Conservation (phyloP, 2,888 invertebrate genomes). For the Drosophila emarginata region DNA sequence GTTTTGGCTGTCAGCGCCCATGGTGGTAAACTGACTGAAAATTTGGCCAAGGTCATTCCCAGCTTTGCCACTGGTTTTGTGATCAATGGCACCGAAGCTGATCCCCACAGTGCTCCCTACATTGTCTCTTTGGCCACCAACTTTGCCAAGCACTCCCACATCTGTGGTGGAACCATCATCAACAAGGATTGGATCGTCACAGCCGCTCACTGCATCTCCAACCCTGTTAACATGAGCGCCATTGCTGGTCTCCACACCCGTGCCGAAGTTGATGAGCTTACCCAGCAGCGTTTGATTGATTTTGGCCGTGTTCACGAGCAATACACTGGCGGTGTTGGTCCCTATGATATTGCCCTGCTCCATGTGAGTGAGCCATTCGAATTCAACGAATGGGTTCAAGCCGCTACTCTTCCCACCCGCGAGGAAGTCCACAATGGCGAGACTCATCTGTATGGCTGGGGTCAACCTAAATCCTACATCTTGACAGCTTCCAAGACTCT, state of each 20-base stretch:
- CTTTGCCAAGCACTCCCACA: conserved; percentile 70
- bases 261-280: conserved; percentile 52
- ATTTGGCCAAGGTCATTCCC: conserved; percentile 60
- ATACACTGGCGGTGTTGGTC: conserved; percentile 81
- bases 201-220: conserved; percentile 79
- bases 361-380: conserved; percentile 69
- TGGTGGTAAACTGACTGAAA: conserved; percentile 58
- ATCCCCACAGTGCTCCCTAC: conserved; percentile 82
- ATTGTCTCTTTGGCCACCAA: conserved; percentile 81
- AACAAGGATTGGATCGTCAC: conserved; percentile 81
- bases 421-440: conserved; percentile 71
- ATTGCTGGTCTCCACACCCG: conserved; percentile 82
- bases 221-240: conserved; percentile 68
- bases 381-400: conserved; percentile 75
- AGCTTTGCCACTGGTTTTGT: conserved; percentile 74
- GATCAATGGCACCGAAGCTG: conserved; percentile 80
- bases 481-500: conserved; percentile 64
- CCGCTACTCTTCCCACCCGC: conserved; percentile 79
- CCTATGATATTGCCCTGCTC: conserved; percentile 84
- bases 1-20: conserved; percentile 65
- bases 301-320: conserved; percentile 76
- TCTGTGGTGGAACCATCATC: conserved; percentile 83
- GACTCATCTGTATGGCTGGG: conserved; percentile 83
- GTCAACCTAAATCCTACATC: conserved; percentile 71
- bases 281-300: conserved; percentile 73